phyloP scores from a whole-genome alignment of 64 coral and sea anemone genomes.

The Stichodactyla mertensii region DNA sequence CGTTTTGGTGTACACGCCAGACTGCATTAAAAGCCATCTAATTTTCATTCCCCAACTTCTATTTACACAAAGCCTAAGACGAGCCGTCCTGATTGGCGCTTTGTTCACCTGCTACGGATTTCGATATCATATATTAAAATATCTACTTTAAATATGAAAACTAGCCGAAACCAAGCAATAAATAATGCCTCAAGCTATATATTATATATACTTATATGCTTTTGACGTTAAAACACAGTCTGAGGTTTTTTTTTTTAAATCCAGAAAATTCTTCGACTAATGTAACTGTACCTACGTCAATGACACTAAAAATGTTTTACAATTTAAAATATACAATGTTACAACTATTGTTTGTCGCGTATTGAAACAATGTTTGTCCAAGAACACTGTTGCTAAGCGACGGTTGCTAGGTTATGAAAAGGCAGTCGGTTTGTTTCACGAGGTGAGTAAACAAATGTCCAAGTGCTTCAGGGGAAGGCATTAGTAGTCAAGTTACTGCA shows the following conservation, averaged over 20 bases:
- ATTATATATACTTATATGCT: too few species aligned
- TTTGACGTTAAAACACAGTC: too few species aligned
- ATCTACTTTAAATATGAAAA: background rate
- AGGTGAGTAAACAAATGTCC: background rate
- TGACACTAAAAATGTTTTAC: background rate
- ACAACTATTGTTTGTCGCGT: background rate
- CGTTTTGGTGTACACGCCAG: background rate
- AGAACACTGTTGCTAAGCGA: background rate
- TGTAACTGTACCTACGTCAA: background rate
- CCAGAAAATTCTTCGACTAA: background rate
- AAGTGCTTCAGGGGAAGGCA: background rate
- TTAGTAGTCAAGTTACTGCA: background rate
- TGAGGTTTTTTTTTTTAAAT: background rate
- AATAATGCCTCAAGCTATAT: background rate
- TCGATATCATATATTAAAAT: background rate
- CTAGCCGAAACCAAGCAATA: background rate
- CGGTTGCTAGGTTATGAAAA: background rate
- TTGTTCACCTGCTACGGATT: background rate
- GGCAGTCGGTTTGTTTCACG: background rate
- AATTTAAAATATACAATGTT: background rate
- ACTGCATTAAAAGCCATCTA: slow-evolving; percentile 6
- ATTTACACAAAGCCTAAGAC: slow-evolving; percentile 10
- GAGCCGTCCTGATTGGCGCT: background rate
- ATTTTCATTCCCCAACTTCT: background rate
- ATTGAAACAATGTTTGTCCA: background rate